phyloP scores from a whole-genome alignment of 2,888 invertebrate species.

The Spilosoma lubricipeda region DNA sequence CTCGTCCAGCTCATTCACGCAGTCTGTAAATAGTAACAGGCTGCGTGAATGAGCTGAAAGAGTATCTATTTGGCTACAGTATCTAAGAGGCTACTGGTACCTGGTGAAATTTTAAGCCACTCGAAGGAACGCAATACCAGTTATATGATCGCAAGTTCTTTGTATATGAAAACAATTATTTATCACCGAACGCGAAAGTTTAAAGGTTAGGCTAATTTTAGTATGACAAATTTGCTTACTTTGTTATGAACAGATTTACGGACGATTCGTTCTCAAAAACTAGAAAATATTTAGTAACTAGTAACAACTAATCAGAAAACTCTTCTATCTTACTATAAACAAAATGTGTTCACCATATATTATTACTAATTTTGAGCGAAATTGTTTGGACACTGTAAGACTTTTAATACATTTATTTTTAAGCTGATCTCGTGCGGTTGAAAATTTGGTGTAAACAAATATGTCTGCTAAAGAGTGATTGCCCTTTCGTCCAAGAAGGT shows the following conservation, averaged over 20 bases:
- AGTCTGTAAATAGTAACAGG: too few species aligned
- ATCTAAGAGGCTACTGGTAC: too few species aligned
- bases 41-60: too few species aligned
- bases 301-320: neutral
- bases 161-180: neutral
- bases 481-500: neutral
- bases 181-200: neutral
- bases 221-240: neutral
- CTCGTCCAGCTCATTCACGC: neutral
- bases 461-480: neutral
- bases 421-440: neutral
- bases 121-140: too few species aligned
- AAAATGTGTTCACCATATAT: neutral
- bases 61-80: too few species aligned
- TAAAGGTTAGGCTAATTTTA: neutral
- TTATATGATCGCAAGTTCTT: neutral
- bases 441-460: neutral
- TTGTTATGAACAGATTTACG: neutral
- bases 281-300: neutral
- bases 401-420: neutral
- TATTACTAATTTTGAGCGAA: neutral
- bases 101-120: too few species aligned
- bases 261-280: neutral
- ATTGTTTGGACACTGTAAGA: neutral
- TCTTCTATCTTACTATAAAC: neutral